Percentiles rank a stretch among this genome's conserved stretches.
Evolutionary conservation across 1,140 invertebrate species (phyloP).

Genomic region (Planococcus citri): DNA sequence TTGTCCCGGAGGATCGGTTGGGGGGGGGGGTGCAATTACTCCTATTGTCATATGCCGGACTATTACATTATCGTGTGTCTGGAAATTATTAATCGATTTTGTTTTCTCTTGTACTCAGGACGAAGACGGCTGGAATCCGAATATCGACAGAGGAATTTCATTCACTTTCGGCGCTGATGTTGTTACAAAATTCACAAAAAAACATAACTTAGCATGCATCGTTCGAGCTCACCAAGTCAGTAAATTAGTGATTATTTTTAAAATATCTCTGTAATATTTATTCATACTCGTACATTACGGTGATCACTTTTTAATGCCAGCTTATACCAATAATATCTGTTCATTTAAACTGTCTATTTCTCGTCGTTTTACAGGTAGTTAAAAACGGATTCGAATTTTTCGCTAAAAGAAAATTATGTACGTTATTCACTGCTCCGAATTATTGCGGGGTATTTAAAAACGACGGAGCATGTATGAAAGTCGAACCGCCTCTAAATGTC

Average conservation of each 20-base stretch:
- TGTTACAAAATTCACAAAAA: conserved; percentile 57
- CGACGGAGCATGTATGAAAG: conserved; percentile 8
- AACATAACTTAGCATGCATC: conserved; percentile 65
- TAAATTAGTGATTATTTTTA: neutral
- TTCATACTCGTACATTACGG: too few relatives aligned
- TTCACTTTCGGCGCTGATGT: conserved; percentile 59
- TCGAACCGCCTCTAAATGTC: neutral
- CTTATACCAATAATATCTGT: too few relatives aligned
- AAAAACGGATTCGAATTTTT: conserved; percentile 22
- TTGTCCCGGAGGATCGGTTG: too few relatives aligned
- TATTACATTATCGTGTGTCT: too few relatives aligned
- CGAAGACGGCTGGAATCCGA: conserved; percentile 54
- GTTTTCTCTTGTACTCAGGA: conserved; percentile 33
- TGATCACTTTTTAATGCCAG: too few relatives aligned
- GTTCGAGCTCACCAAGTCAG: conserved; percentile 58
- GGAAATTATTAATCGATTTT: too few relatives aligned
- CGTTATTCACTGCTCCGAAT: conserved; percentile 15
- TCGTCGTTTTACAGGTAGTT: neutral
- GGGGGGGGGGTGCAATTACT: too few relatives aligned
- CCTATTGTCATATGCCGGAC: too few relatives aligned
- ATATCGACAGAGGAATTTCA: conserved; percentile 55
- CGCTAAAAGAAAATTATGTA: conserved; percentile 13
- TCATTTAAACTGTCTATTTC: too few relatives aligned
- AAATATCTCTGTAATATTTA: too few relatives aligned
- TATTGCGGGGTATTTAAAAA: conserved; percentile 11